Conservation (phyloP, 2,888 invertebrate genomes). For the Amphipyra berbera region DNA sequence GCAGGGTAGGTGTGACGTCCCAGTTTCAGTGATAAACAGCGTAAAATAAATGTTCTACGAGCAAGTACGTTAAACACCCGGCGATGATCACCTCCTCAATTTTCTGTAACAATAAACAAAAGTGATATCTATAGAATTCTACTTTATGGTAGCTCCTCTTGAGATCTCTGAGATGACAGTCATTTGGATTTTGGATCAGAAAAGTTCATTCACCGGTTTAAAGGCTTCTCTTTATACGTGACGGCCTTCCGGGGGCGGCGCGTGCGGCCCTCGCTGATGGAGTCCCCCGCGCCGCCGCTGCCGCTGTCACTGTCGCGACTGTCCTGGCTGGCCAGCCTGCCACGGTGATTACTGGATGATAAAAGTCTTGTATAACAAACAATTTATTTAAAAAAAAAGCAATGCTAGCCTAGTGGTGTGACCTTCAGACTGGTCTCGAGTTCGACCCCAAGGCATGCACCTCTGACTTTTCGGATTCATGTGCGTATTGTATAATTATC, state of each 20-base stretch:
- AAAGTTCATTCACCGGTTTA: slow-evolving; percentile 71
- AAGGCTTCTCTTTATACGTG: slow-evolving; percentile 82
- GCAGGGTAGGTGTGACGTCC: background rate
- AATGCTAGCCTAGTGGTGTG: too few species aligned
- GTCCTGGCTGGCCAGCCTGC: slow-evolving; percentile 22
- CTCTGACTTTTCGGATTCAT: too few species aligned
- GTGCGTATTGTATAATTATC: too few species aligned
- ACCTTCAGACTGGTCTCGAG: too few species aligned
- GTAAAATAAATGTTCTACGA: slow-evolving; percentile 25
- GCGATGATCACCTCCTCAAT: slow-evolving; percentile 75
- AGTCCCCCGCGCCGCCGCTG: slow-evolving; percentile 54
- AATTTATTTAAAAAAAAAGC: too few species aligned
- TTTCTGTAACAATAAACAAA: slow-evolving; percentile 73
- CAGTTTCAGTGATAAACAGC: background rate
- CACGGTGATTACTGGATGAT: background rate
- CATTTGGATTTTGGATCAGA: too few species aligned
- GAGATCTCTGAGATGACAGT: too few species aligned
- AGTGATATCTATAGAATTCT: background rate
- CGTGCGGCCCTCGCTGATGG: slow-evolving; percentile 64
- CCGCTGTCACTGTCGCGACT: slow-evolving; percentile 53
- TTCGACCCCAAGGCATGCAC: too few species aligned
- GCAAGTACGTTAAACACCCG: slow-evolving; percentile 10
- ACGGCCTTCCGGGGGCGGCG: slow-evolving; percentile 73
- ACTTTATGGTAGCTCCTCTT: too few species aligned
- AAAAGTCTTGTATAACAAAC: background rate